These are phyloP conservation scores for Herpetotheres cachinnans DNA, from an alignment of 2,113 vertebrate species.

Conservation along the genomic window DNA sequence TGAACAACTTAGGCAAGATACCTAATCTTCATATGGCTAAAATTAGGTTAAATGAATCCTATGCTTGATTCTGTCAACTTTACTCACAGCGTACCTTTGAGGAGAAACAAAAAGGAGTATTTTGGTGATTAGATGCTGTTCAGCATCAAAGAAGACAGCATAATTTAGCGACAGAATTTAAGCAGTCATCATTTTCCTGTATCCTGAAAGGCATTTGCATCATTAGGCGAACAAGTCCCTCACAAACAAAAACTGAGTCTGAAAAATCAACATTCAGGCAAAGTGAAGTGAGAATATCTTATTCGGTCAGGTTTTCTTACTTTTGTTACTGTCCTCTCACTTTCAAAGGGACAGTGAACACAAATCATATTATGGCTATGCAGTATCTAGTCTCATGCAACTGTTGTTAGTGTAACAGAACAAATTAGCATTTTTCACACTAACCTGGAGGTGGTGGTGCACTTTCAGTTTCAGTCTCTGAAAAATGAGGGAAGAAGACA, in stretches of 20 bases:
- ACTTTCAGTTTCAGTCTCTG: constrained; percentile 71
- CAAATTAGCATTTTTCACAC: constrained; percentile 3
- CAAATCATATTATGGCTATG: neutral
- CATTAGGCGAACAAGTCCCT: neutral
- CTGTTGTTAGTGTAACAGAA: neutral
- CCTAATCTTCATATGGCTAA: neutral
- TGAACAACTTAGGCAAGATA: neutral
- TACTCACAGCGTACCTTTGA: neutral
- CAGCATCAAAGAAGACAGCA: neutral
- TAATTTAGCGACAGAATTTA: neutral
- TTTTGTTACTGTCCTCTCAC: neutral
- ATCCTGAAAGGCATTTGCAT: neutral
- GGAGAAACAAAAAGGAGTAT: neutral
- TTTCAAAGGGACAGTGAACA: neutral
- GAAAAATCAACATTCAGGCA: neutral
- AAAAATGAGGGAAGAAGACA: constrained; percentile 44
- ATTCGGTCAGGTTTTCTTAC: neutral
- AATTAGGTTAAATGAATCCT: neutral
- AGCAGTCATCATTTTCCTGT: neutral
- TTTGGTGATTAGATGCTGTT: neutral
- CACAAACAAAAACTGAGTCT: neutral
- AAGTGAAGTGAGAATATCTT: neutral
- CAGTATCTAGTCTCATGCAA: neutral
- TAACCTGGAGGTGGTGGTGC: constrained; percentile 69
- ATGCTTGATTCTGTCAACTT: neutral